Evolutionary conservation across 2,888 invertebrate species (phyloP).

Genomic region (Tryphoninae sp.): DNA sequence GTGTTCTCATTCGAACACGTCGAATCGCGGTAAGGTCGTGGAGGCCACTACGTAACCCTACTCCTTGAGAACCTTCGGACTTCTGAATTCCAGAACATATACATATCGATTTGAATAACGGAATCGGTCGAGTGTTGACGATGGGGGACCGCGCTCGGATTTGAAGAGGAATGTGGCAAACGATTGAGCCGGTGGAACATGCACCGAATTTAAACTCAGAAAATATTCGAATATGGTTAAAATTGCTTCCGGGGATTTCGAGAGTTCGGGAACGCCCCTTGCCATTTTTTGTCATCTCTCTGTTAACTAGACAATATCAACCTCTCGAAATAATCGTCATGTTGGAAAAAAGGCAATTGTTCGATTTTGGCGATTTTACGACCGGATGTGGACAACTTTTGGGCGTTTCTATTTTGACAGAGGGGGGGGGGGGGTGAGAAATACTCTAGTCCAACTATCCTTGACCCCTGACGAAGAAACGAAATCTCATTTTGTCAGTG

Average conservation of each 20-base stretch:
- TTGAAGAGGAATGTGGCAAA: neutral
- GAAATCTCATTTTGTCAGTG: constrained; percentile 34
- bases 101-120: constrained; percentile 69
- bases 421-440: neutral
- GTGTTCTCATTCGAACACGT: constrained; percentile 73
- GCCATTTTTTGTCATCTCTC: neutral
- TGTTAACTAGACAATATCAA: constrained; percentile 16
- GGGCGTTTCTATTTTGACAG: constrained; percentile 30
- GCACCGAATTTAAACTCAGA: neutral
- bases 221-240: constrained; percentile 73
- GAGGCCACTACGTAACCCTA: constrained; percentile 77
- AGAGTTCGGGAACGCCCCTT: constrained; percentile 63
- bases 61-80: constrained; percentile 77
- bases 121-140: constrained; percentile 43
- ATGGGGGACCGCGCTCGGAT: constrained; percentile 25
- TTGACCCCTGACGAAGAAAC: neutral
- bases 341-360: constrained; percentile 11
- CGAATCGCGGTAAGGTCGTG: constrained; percentile 67
- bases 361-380: constrained; percentile 36
- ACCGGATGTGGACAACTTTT: constrained; percentile 9
- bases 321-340: constrained; percentile 32
- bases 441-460: neutral
- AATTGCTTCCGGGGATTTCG: constrained; percentile 77
- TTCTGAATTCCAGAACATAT: constrained; percentile 51
- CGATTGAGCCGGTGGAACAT: neutral